Evolutionary conservation across 2,888 invertebrate species (phyloP).

Genomic region (Theodoxus fluviatilis): DNA sequence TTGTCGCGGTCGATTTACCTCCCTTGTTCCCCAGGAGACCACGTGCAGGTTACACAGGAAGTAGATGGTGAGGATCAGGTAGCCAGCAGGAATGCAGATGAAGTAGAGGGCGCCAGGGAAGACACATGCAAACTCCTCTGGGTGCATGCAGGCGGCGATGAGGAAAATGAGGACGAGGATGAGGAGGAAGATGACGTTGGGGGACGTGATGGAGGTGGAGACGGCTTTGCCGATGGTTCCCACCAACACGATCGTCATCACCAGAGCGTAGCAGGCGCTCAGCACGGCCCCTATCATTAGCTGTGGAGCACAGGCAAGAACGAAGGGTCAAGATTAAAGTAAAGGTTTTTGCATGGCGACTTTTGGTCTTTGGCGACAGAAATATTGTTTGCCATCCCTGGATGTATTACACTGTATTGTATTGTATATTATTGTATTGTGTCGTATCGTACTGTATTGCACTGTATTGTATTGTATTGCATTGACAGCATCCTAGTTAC

Average conservation of each 20-base stretch:
- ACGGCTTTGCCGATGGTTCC: conserved; percentile 96
- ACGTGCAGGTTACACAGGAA: conserved; percentile 93
- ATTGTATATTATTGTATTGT: too few species aligned
- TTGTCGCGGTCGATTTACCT: conserved; percentile 68
- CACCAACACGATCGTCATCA: conserved; percentile 99
- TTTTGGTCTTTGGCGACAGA: too few species aligned
- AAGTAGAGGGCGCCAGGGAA: conserved; percentile 79
- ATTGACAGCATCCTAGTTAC: too few species aligned
- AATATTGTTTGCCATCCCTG: too few species aligned
- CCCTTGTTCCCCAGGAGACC: conserved; percentile 93
- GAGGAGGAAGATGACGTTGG: conserved; percentile 52
- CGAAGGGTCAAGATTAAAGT: too few species aligned
- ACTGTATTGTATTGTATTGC: too few species aligned
- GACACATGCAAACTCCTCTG: conserved; percentile 75
- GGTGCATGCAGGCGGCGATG: conserved; percentile 94
- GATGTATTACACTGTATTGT: too few species aligned
- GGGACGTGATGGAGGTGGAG: conserved; percentile 80
- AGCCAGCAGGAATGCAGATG: conserved; percentile 93
- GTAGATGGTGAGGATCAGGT: conserved; percentile 88
- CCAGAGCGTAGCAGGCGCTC: conserved; percentile 89
- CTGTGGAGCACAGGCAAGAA: too few species aligned
- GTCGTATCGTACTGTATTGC: too few species aligned
- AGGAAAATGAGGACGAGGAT: conserved; percentile 89
- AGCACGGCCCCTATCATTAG: conserved; percentile 68
- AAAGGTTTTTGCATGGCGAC: too few species aligned